These are phyloP conservation scores for Carpatolechia fugitivella DNA, from an alignment of 2,888 invertebrate genomes.

Conservation along the genomic window DNA sequence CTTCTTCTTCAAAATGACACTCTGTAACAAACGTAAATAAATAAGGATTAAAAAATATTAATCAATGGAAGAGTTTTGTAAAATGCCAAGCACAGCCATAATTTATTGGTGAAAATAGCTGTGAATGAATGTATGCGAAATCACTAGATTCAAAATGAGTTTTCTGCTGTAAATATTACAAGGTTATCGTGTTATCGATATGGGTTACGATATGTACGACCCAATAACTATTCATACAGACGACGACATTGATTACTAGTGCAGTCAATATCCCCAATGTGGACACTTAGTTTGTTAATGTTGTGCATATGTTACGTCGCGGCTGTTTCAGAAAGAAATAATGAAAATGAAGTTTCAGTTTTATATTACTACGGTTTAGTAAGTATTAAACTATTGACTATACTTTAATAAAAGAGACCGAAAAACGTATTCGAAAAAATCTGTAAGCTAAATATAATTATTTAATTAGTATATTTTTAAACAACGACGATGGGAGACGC, in stretches of 20 bases:
- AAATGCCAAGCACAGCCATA: too few species aligned
- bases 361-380: slow-evolving; percentile 69
- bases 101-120: too few species aligned
- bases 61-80: too few species aligned
- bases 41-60: too few species aligned
- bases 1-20: slow-evolving; percentile 76
- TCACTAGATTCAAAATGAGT: not conserved
- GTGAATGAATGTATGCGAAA: too few species aligned
- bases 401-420: too few species aligned
- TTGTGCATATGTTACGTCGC: slow-evolving; percentile 32
- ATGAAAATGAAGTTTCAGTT: slow-evolving; percentile 46
- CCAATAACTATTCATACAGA: slow-evolving; percentile 25
- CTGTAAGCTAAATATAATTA: too few species aligned
- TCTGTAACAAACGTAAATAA: slow-evolving; percentile 81
- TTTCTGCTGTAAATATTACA: slow-evolving; percentile 20
- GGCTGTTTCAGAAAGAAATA: slow-evolving; percentile 23
- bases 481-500: too few species aligned
- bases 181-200: slow-evolving; percentile 59
- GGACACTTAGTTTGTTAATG: slow-evolving; percentile 36
- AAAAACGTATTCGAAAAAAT: too few species aligned
- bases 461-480: too few species aligned
- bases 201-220: slow-evolving; percentile 51
- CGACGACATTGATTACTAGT: slow-evolving; percentile 18
- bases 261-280: slow-evolving; percentile 37
- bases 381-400: slow-evolving; percentile 42